Evolutionary conservation across 2,797 vertebrate genomes (phyloP), one percentile per base, ranked within the genome.

Genomic region (Scomberomorus guttatus): DNA sequence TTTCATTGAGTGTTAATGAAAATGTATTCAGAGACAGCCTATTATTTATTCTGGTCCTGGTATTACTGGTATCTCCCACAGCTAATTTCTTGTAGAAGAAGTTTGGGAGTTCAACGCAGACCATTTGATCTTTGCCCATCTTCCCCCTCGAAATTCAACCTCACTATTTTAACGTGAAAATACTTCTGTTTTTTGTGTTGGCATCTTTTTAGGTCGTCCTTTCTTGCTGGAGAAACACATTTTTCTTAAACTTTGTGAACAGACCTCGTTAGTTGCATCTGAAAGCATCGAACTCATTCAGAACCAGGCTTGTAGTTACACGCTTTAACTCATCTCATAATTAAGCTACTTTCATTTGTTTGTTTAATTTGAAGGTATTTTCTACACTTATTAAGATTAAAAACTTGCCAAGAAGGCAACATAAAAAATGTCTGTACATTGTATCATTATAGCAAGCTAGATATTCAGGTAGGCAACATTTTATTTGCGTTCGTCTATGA

Each of bases 371-470:
- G 20, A 51, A 51, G 6, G 25, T 5, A n/a, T 32, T 25, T 71
- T 42, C 12, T 22, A 4, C 2, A 18, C 14, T 34, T 42, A 25
- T 48, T 6, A 39, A 66, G 55, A 37, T 61, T 54, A 46, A 58
- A 11, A 34, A 5, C 2, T 29, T 0, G 9, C 32, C 12, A 11
- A 2, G 29, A 5, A 68, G 0, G 24, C 15, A 22, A 32, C 3
- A 0, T 17, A 11, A 8, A 4, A n/a, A 20, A 37, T 1, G 12
- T 3, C 2, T 2, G 13, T 50, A 46, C 6, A 14, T 42, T 42
- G 5, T 42, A 42, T 5, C 6, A 3, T 20, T 1, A 34, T 27
- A 81, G 48, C 22, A 0, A 80, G 63, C 75, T 80, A 75, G 71
- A 6, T 12, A 2, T 55, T 39, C 7, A 50, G 18, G 6, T 22